phyloP scores from a whole-genome alignment of 2,113 vertebrate genomes.

The Vimba vimba region DNA sequence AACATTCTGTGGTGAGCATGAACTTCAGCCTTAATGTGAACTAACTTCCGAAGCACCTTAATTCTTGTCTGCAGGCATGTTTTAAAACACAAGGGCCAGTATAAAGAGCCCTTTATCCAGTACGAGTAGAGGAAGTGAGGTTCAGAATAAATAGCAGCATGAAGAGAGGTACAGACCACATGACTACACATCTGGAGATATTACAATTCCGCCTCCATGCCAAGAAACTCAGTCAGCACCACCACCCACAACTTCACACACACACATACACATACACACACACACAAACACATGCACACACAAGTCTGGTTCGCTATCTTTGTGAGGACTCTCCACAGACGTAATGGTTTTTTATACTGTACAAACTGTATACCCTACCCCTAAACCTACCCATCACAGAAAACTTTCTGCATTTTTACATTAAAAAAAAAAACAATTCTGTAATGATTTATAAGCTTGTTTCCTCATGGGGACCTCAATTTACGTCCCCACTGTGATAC shows the following conservation, averaged over 20 bases:
- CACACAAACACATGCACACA: neutral
- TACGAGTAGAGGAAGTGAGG: slow-evolving; percentile 54
- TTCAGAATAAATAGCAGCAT: slow-evolving; percentile 60
- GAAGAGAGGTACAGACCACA: slow-evolving; percentile 55
- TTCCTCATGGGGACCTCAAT: no score
- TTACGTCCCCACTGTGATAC: no score
- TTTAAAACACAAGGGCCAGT: slow-evolving; percentile 18
- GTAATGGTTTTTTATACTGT: no score
- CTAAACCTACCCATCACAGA: no score
- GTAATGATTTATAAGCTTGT: no score
- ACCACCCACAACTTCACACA: slow-evolving; percentile 41
- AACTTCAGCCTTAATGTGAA: neutral
- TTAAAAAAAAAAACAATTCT: no score
- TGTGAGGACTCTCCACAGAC: no score
- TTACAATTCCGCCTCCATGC: slow-evolving; percentile 65
- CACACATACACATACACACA: slow-evolving; percentile 7
- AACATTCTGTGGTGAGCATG: neutral
- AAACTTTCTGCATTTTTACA: no score
- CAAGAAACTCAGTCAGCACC: slow-evolving; percentile 65
- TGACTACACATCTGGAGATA: slow-evolving; percentile 83
- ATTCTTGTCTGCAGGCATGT: neutral
- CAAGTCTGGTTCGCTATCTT: no score
- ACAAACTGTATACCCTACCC: no score
- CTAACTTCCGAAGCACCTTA: neutral
- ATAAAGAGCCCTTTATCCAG: slow-evolving; percentile 65